Evolutionary conservation across 2,888 invertebrate genomes (phyloP).

Genomic region (Ophioninae sp.): DNA sequence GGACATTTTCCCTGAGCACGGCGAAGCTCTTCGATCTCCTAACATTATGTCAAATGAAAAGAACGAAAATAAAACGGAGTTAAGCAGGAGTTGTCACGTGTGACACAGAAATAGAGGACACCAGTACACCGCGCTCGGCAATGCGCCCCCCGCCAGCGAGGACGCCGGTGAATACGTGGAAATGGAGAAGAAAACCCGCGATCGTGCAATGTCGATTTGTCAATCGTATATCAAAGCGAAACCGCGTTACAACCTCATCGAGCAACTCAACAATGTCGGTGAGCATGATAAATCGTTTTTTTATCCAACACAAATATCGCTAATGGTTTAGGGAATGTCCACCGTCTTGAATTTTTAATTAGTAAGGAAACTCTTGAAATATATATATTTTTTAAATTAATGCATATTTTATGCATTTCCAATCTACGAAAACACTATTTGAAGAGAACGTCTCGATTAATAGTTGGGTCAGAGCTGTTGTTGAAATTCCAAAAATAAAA

Average conservation of each 20-base stretch:
- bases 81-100: conserved; percentile 57
- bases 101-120: conserved; percentile 81
- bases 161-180: conserved; percentile 84
- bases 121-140: conserved; percentile 87
- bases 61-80: conserved; percentile 49
- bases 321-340: too few species aligned
- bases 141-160: conserved; percentile 82
- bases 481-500: too few species aligned
- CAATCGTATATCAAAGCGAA: conserved; percentile 84
- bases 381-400: too few species aligned
- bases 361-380: too few species aligned
- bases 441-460: too few species aligned
- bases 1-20: not conserved
- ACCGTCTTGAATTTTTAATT: too few species aligned
- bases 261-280: conserved; percentile 91
- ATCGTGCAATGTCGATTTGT: conserved; percentile 86
- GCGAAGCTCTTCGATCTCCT: conserved; percentile 53
- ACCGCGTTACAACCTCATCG: conserved; percentile 89
- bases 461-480: too few species aligned
- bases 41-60: conserved; percentile 49
- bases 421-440: too few species aligned
- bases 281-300: conserved; percentile 61
- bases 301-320: too few species aligned
- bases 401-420: too few species aligned
- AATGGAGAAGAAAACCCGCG: conserved; percentile 85